phyloP scores from a whole-genome alignment of 2,113 vertebrate species.

The Thinocorus orbignyianus region DNA sequence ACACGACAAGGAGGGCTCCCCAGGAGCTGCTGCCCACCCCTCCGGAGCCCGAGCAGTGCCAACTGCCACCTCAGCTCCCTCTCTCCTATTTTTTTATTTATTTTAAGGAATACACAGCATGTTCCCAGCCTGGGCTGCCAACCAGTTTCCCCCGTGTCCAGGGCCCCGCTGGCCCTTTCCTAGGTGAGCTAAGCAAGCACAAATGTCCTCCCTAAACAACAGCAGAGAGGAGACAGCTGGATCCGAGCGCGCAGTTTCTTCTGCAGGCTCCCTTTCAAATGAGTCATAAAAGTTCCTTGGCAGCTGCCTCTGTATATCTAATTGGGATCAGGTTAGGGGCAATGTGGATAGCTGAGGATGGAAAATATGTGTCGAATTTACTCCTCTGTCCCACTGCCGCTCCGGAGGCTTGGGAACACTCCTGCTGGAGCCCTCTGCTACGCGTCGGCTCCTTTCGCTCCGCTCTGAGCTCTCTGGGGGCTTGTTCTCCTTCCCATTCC shows the following conservation, averaged over 20 bases:
- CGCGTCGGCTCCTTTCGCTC: background rate
- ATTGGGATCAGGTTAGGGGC: slow-evolving; percentile 69
- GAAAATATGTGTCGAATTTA: slow-evolving; percentile 63
- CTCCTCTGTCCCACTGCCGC: slow-evolving; percentile 36
- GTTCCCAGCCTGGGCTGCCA: background rate
- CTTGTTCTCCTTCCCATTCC: background rate
- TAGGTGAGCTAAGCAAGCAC: slow-evolving; percentile 44
- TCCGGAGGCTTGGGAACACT: background rate
- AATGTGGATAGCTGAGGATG: slow-evolving; percentile 42
- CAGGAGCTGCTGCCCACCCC: background rate
- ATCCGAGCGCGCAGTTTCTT: background rate
- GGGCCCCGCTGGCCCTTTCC: background rate
- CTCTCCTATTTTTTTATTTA: background rate
- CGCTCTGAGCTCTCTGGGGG: background rate
- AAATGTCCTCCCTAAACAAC: slow-evolving; percentile 27
- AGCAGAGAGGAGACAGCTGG: slow-evolving; percentile 50
- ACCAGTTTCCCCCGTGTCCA: background rate
- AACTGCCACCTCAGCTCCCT: background rate
- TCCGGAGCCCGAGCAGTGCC: rapidly evolving
- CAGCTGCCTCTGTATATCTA: slow-evolving; percentile 33
- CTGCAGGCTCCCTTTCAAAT: slow-evolving; percentile 39
- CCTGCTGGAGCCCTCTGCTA: background rate
- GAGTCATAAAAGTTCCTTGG: slow-evolving; percentile 69
- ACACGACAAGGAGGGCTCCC: rapidly evolving
- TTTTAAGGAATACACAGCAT: background rate